phyloP scores from a whole-genome alignment of 2,888 invertebrate species.

The Limnephilus marmoratus region DNA sequence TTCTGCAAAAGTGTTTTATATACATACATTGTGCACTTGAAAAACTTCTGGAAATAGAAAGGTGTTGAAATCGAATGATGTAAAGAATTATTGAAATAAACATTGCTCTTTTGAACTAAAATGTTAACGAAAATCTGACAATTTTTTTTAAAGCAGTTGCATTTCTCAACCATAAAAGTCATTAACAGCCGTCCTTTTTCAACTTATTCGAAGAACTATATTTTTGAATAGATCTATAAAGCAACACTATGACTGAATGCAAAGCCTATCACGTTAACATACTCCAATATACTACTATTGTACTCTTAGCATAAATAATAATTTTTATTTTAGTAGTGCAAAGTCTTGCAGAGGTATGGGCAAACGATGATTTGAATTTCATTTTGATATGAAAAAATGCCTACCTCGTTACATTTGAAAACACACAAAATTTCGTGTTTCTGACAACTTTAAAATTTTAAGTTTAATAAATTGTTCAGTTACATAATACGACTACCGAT shows the following conservation, averaged over 20 bases:
- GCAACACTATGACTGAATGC: slow-evolving; percentile 60
- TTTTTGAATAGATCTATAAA: slow-evolving; percentile 52
- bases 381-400: background rate
- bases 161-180: background rate
- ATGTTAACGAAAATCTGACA: background rate
- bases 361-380: background rate
- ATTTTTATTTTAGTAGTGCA: background rate
- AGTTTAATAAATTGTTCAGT: too few relatives aligned
- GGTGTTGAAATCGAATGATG: background rate
- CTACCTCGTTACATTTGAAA: background rate
- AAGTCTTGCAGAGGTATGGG: background rate
- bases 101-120: background rate
- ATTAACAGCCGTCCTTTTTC: slow-evolving; percentile 20
- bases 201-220: slow-evolving; percentile 4
- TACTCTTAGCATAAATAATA: background rate
- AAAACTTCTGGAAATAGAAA: background rate
- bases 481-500: too few relatives aligned
- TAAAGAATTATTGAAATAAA: background rate
- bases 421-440: background rate
- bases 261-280: slow-evolving; percentile 52
- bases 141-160: background rate
- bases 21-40: too few relatives aligned
- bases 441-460: background rate
- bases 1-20: too few relatives aligned
- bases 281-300: slow-evolving; percentile 15